Evolutionary conservation across 1,140 invertebrate genomes (phyloP), one percentile per base, ranked within the genome.

Genomic region (Calycopis cecrops): DNA sequence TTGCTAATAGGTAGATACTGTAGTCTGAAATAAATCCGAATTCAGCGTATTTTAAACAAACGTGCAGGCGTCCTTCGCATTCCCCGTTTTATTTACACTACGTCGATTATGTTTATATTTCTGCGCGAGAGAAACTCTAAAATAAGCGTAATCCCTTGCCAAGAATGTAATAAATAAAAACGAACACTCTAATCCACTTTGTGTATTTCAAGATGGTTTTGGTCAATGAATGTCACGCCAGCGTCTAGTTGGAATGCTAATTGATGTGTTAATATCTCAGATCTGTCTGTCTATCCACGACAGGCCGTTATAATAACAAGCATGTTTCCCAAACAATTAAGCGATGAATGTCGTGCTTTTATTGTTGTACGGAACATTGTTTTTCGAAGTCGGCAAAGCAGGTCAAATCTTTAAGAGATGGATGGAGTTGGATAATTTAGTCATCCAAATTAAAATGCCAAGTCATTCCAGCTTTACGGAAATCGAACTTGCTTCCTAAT

Each of bases 51-150:
- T 53, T 42, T 53, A 16, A 53, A 33, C 38, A 11, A 42, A 33
- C 18, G 21, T 6, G 6, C 2, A 2, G 21, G 21, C 52, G 59
- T 53, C 58, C 60, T 69, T 69, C 59, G 49, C 60, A 62, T 65
- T 64, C 61, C 53, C 35, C 61, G 70, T 67, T 66, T 63, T 71
- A 70, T 76, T 76, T 76, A 76, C 60, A 64, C 71, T 62, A 44
- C 14, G 14, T 14, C 40, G 14, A 16, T 44, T 44, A 16, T 44
- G 40, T 44, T 44, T 44, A 44, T 17, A 65, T 75, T 71, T 65
- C 66, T 62, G 49, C 53, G 62, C 63, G 71, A 63, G 66, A 60
- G 69, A 60, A 52, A 54, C 38, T 54, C 44, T 54, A 54, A 54
- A 53, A 54, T 44, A 40, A 54, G 52, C 52, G 34, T 35, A 54